Base-by-base conservation (phyloP, 2,888 invertebrate genomes). In the Tromatobia lineatoria region DNA sequence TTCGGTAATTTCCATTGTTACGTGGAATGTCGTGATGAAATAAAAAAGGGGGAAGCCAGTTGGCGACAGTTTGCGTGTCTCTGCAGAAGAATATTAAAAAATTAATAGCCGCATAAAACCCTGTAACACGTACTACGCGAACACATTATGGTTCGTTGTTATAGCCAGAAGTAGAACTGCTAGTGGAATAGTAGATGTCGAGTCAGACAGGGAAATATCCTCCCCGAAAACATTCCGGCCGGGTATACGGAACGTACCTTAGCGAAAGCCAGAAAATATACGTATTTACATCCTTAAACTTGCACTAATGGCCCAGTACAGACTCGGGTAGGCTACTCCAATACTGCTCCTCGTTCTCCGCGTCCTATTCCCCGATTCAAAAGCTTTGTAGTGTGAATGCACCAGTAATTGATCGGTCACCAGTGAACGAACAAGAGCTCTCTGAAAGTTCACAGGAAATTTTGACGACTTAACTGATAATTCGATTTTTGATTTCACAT, bases 221-320 rank as follows among this genome's bases (percentile, higher is more conserved):
- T 20, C 23, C 0, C 20, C 64, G 20, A 61, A 61, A 71, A 71
- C 59, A 50, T 70, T 78, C 29, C 61, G 50, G 6, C 15, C 38
- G 13, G 50, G 11, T 34, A 18, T 61, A 29, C 25, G 15, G 47
- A 6, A 73, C 20, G 50, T 59, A n/a, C 20, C 34, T 67, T 64
- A 38, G 47, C 59, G 42, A 70, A 38, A 18, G 25, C 57, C 71
- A 52, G 29, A 34, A 61, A 77, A 81, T 66, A 79, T 47, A 69
- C 67, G 64, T 73, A 74, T 45, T 82, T 70, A 73, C 57, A 54
- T 57, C 74, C 70, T 70, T 78, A 79, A 86, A 86, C 83, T 80
- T 38, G 23, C 25, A 45, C 67, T 86, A 80, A 85, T 85, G 76
- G 74, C 74, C 82, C 80, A 84, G 75, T 83, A 82, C 82, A 86